Evolutionary conservation across 2,113 vertebrate genomes (phyloP).

Genomic region (Turnix velox): DNA sequence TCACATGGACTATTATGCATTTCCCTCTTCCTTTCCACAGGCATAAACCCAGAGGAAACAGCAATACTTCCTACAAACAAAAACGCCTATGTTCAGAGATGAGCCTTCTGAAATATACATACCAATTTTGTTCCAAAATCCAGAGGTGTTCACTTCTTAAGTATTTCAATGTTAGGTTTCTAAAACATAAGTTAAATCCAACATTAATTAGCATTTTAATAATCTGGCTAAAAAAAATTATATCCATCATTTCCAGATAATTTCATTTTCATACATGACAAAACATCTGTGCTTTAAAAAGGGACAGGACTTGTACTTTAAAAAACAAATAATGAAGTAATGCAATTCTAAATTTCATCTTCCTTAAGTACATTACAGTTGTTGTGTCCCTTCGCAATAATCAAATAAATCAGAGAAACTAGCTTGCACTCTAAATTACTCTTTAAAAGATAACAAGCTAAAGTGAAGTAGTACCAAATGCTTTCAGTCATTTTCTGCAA

Average conservation of each 20-base stretch:
- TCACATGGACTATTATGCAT: background rate
- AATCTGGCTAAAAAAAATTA: background rate
- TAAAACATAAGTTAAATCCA: background rate
- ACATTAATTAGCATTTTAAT: background rate
- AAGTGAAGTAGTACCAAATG: background rate
- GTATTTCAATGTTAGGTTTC: background rate
- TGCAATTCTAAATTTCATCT: background rate
- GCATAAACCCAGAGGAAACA: background rate
- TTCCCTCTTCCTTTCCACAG: background rate
- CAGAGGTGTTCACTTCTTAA: background rate
- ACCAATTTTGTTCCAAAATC: slow-evolving; percentile 16
- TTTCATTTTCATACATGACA: background rate
- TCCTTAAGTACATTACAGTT: background rate
- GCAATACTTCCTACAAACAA: background rate
- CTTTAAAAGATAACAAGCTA: background rate
- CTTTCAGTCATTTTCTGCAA: background rate
- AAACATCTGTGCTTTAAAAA: background rate
- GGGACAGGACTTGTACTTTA: background rate
- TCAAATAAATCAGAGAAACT: background rate
- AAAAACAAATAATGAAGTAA: background rate
- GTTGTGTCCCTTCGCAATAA: background rate
- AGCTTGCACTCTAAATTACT: background rate
- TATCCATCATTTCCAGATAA: background rate
- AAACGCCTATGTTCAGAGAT: background rate
- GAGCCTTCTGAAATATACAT: background rate